These are phyloP conservation scores for Mylabris phalerata DNA, from an alignment of 1,140 invertebrate genomes.

Conservation along the genomic window DNA sequence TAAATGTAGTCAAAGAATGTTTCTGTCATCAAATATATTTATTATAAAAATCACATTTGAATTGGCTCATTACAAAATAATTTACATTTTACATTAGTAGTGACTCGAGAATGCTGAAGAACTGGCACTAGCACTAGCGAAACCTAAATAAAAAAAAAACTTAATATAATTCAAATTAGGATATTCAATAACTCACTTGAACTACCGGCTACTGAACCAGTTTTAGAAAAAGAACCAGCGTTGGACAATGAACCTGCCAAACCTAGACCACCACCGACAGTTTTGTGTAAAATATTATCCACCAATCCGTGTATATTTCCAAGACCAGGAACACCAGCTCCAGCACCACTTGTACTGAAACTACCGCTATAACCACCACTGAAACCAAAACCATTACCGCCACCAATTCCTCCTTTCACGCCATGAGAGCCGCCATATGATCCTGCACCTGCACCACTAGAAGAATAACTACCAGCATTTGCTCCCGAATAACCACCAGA, in stretches of 20 bases:
- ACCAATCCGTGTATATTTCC: background rate
- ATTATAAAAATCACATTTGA: conserved; percentile 9
- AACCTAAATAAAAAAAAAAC: conserved; percentile 3
- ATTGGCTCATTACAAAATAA: background rate
- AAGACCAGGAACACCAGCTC: no score
- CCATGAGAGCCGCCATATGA: conserved; percentile 1
- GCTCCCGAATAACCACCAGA: background rate
- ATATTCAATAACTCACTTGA: conserved; percentile 2
- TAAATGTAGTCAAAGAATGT: no score
- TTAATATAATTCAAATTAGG: background rate
- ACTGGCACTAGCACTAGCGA: conserved; percentile 2
- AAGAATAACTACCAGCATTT: background rate
- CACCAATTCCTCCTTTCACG: background rate
- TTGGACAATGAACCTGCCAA: background rate
- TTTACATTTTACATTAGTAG: background rate
- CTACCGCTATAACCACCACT: background rate
- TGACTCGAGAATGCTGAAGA: conserved; percentile 1
- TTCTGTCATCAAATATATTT: background rate
- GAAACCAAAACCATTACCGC: background rate
- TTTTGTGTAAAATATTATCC: conserved; percentile 4
- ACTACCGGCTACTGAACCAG: conserved; percentile 1
- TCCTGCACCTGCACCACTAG: background rate
- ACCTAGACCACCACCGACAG: conserved; percentile 4
- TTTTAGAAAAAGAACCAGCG: conserved; percentile 6
- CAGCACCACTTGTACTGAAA: background rate